A percentile compares a stretch with the other conserved stretches of the same genome.
These are phyloP conservation scores for Chymomyza amoena DNA, from an alignment of 2,888 invertebrate genomes.

Conservation along the genomic window DNA sequence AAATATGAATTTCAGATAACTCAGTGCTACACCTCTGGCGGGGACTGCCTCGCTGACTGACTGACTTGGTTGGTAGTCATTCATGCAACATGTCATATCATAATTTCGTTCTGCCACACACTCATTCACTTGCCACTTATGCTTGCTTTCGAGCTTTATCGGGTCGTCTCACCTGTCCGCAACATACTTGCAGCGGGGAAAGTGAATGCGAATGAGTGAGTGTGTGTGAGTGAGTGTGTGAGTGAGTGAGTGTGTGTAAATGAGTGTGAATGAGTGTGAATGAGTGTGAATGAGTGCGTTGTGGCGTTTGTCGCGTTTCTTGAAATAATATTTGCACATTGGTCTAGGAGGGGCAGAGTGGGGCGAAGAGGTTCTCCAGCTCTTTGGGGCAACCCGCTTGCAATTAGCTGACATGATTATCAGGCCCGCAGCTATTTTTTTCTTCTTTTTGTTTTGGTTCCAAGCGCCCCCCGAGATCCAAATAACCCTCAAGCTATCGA, in stretches of 20 bases:
- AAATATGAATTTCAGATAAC: constrained; percentile 45
- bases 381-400: constrained; percentile 29
- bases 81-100: constrained; percentile 25
- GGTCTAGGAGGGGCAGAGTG: not conserved
- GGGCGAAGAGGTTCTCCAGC: not conserved
- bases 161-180: constrained; percentile 22
- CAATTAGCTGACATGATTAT: constrained; percentile 53
- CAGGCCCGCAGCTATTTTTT: constrained; percentile 5
- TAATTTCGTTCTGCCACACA: constrained; percentile 21
- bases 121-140: constrained; percentile 7
- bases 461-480: not conserved
- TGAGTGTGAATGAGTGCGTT: constrained; percentile 46
- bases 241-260: no score
- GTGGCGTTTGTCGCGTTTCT: constrained; percentile 34
- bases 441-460: not conserved
- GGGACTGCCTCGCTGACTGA: no score
- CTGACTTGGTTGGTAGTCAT: not conserved
- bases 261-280: constrained; percentile 20
- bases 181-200: constrained; percentile 44
- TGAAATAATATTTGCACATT: constrained; percentile 21
- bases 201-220: constrained; percentile 57
- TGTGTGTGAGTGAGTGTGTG: constrained; percentile 26
- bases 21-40: not conserved
- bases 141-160: constrained; percentile 47
- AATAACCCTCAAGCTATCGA: not conserved